Evolutionary conservation across 1,140 invertebrate genomes (phyloP).

Genomic region (Xylocopa sonorina): DNA sequence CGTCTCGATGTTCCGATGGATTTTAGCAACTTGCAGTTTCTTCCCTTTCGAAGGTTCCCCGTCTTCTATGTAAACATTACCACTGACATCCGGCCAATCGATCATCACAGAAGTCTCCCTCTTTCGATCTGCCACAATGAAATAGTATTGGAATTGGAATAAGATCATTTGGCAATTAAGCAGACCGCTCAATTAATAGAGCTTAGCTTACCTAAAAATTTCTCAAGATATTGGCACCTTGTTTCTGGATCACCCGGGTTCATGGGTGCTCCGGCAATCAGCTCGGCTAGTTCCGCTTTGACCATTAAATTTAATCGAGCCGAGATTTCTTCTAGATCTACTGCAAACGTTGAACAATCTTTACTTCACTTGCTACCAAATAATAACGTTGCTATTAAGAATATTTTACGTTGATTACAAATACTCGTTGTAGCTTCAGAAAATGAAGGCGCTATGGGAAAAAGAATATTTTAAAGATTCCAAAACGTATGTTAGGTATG

Average conservation of each 20-base stretch:
- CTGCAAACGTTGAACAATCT: slow-evolving; percentile 51
- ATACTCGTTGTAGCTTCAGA: too few relatives aligned
- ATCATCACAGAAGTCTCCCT: slow-evolving; percentile 69
- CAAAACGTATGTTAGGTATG: too few relatives aligned
- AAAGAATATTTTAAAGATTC: too few relatives aligned
- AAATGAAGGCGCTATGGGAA: too few relatives aligned
- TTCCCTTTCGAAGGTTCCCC: slow-evolving; percentile 67
- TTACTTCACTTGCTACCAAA: too few relatives aligned
- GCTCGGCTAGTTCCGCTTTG: slow-evolving; percentile 74
- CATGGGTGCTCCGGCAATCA: slow-evolving; percentile 70
- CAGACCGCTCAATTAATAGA: not conserved
- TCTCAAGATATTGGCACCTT: slow-evolving; percentile 76
- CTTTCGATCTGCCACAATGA: slow-evolving; percentile 71
- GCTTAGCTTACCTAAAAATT: slow-evolving; percentile 69
- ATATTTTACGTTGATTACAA: too few relatives aligned
- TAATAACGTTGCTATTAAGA: too few relatives aligned
- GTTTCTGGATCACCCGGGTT: slow-evolving; percentile 74
- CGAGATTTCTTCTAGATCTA: slow-evolving; percentile 76
- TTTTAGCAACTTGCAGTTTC: slow-evolving; percentile 70
- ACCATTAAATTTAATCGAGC: slow-evolving; percentile 77
- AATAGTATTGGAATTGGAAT: too few relatives aligned
- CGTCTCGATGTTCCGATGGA: slow-evolving; percentile 77
- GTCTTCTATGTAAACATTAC: slow-evolving; percentile 78
- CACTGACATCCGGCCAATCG: slow-evolving; percentile 73
- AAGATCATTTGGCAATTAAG: not conserved